These are phyloP conservation scores for Paracanthobrama guichenoti DNA, from an alignment of 2,113 vertebrate species.

Conservation along the genomic window DNA sequence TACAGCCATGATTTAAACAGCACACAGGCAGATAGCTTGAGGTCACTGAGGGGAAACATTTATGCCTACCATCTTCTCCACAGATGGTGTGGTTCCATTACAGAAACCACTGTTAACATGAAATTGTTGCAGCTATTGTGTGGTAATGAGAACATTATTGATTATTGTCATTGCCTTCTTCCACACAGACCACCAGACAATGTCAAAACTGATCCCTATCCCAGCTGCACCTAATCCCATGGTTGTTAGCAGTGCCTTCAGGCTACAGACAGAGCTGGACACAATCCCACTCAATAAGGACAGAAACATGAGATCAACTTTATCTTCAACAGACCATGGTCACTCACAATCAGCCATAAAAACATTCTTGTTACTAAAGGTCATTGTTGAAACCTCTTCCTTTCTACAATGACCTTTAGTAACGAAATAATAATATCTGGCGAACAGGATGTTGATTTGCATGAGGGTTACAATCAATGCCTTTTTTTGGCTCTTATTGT, in stretches of 20 bases:
- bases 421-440: not conserved
- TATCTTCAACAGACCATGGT: conserved; percentile 38
- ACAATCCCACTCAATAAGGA: conserved; percentile 43
- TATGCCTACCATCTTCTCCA: conserved; percentile 31
- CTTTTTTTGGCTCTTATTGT: not conserved
- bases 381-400: conserved; percentile 31
- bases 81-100: conserved; percentile 39
- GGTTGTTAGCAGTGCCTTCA: conserved; percentile 58
- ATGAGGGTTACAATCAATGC: conserved; percentile 1
- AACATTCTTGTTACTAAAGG: conserved; percentile 23
- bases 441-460: conserved; percentile 23
- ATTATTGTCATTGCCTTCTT: conserved; percentile 63
- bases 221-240: conserved; percentile 60
- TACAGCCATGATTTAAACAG: not conserved
- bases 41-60: conserved; percentile 1
- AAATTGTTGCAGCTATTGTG: conserved; percentile 49
- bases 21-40: not conserved
- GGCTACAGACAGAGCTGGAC: conserved; percentile 52
- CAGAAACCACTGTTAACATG: conserved; percentile 34
- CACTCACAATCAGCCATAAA: conserved; percentile 17
- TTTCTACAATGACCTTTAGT: conserved; percentile 28
- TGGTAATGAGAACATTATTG: conserved; percentile 75
- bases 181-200: conserved; percentile 62
- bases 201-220: conserved; percentile 62
- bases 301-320: conserved; percentile 35